Base-by-base conservation (phyloP, 1,140 invertebrate species). In the Venturia canescens region DNA sequence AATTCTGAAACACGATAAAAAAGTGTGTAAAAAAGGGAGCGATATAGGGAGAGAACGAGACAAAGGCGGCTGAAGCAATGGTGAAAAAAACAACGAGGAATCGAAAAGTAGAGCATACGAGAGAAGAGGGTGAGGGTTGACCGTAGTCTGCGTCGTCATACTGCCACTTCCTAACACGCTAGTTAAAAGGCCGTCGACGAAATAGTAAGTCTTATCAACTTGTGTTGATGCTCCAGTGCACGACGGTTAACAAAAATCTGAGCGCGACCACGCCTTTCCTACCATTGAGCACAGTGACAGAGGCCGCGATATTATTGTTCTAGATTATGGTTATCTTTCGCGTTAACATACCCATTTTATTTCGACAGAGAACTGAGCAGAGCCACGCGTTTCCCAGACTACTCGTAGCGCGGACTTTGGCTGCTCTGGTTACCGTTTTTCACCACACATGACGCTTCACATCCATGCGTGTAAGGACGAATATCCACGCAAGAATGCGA, bases 141-240 rank as follows among this genome's bases (percentile, higher is more conserved):
- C 72, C 63, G 27, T 50, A 34, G 13, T 11, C 11, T 50, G 53
- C 38, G 27, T 29, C 26, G 29, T 38, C 82, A 79, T 80, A 31
- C 23, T 50, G 50, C 38, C 50, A 31, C 31, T 69, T 27, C 26
- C 29, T 21, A 29, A 16, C 13, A 44, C 53, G 72, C 29, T 60
- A 79, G 80, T 84, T 83, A 83, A 84, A 84, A 82, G 83, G 82
- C 80, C 78, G 76, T 44, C 82, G 80, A 76, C 83, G n/a, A n/a
- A 84, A 82, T 84, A 82, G 83, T 84, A 82, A 21, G 67, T 50
- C 79, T 84, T 84, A 81, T 83, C 82, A 44, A 53, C 50, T 63
- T 34, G 7, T 76, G 72, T 38, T 63, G 72, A 27, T 76, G 72
- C n/a, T 76, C 72, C 27, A 76, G 72, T 63, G 53, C 50, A 11